Evolutionary conservation across 2,888 invertebrate genomes (phyloP).

Genomic region (Rhagophthalmus giganteus): DNA sequence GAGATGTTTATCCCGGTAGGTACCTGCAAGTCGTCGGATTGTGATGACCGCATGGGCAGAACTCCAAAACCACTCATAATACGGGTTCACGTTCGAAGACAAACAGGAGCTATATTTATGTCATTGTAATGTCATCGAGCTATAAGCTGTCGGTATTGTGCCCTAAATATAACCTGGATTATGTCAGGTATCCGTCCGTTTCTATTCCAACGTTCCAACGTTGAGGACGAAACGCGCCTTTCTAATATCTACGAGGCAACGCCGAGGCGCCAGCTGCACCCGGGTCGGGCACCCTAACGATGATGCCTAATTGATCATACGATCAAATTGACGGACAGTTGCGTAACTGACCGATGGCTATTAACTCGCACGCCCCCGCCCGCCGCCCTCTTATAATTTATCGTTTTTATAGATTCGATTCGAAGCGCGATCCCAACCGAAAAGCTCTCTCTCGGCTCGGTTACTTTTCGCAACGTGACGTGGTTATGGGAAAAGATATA

Average conservation of each 20-base stretch:
- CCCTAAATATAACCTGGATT: slow-evolving; percentile 49
- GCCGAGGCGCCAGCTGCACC: slow-evolving; percentile 30
- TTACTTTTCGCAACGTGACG: slow-evolving; percentile 14
- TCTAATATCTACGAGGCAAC: slow-evolving; percentile 11
- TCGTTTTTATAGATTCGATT: slow-evolving; percentile 9
- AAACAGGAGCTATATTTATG: slow-evolving; percentile 55
- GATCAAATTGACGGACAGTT: slow-evolving; percentile 10
- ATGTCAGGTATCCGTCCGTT: slow-evolving; percentile 36
- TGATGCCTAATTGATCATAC: slow-evolving; percentile 18
- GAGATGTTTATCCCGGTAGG: slow-evolving; percentile 50
- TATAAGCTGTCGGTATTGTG: slow-evolving; percentile 48
- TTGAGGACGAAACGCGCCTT: slow-evolving; percentile 18
- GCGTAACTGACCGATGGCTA: slow-evolving; percentile 15
- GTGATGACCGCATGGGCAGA: slow-evolving; percentile 50
- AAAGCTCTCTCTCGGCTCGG: background rate
- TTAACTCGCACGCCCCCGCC: slow-evolving; percentile 13
- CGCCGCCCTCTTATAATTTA: slow-evolving; percentile 3
- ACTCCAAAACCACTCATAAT: slow-evolving; percentile 48
- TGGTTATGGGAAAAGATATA: slow-evolving; percentile 13
- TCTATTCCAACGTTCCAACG: slow-evolving; percentile 22
- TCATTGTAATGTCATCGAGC: slow-evolving; percentile 54
- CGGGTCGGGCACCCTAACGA: slow-evolving; percentile 15
- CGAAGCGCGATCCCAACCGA: background rate
- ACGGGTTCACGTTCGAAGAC: slow-evolving; percentile 50
- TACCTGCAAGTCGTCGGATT: slow-evolving; percentile 37